Base-by-base conservation (phyloP, 2,113 vertebrate species). In the Cettia cetti region DNA sequence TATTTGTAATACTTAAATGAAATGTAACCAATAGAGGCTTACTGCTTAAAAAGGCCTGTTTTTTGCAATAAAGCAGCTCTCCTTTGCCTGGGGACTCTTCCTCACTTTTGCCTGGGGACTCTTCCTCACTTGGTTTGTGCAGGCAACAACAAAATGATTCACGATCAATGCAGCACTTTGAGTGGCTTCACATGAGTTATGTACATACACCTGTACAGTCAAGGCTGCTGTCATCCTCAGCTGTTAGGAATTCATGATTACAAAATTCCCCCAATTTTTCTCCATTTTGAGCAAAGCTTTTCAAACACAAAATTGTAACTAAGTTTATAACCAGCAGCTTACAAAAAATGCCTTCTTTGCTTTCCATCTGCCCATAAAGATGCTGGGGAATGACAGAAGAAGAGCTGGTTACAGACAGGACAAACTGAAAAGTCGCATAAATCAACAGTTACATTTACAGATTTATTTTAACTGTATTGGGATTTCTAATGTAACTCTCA, bases 281-380 rank as follows among this genome's bases (percentile, higher is more conserved):
- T 39, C 44, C 0, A 2, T 65, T 83, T 76, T 0, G 0, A 47
- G 37, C 5, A 35, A 68, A 39, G 19, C 21, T 90, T 59, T 33
- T 40, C 26, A 65, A 86, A 39, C 20, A 26, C 1, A 1, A 65
- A 23, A 37, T 72, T 69, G 4, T 37, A 69, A 49, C 20, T 40
- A 37, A 42, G 4, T 72, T 85, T 61, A 20, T 56, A 37, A 61
- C 6, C 30, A 69, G 2, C 2, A 54, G 4, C 10, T 57, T 61
- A 56, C 33, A 50, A 89, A 82, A 63, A 71, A 52, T 5, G 6
- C 13, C 2, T 18, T 44, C 19, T 66, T 83, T 88, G 7, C 18
- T 90, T 82, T 72, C 40, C 13, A 26, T 68, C 15, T 21, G 19
- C 14, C 11, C 50, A 5, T 71, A 53, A 82, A 82, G 10, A 13